Percentiles rank a stretch among this genome's conserved stretches.
Conservation (phyloP, 2,888 invertebrate species). For the Melieria omissa region DNA sequence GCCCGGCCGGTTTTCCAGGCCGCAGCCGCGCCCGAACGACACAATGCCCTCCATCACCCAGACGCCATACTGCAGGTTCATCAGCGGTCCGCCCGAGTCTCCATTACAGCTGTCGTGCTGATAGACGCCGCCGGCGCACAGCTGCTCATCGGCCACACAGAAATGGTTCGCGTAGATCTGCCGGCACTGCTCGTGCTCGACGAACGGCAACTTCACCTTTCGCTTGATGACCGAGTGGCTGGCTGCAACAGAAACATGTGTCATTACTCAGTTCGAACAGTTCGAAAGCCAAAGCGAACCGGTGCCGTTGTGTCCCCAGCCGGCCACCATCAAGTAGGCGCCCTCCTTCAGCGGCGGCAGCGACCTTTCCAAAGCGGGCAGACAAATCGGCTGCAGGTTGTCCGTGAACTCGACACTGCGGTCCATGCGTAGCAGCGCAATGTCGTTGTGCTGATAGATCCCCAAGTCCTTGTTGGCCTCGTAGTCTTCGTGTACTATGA, state of each 20-base stretch:
- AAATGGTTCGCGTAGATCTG: constrained; percentile 6
- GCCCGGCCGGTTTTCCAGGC: constrained; percentile 56
- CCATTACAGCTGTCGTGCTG: constrained; percentile 77
- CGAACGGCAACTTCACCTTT: constrained; percentile 44
- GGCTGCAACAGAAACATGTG: constrained; percentile 20
- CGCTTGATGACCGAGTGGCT: constrained; percentile 35
- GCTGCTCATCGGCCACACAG: constrained; percentile 61
- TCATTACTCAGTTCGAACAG: neutral
- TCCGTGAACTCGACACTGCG: constrained; percentile 68
- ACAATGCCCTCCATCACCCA: constrained; percentile 73
- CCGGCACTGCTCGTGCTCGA: constrained; percentile 38
- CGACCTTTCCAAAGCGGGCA: constrained; percentile 61
- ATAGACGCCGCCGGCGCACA: constrained; percentile 75
- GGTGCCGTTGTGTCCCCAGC: constrained; percentile 71
- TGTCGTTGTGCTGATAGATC: constrained; percentile 73
- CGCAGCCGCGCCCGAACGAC: constrained; percentile 74
- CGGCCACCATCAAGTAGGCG: constrained; percentile 67
- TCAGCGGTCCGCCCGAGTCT: constrained; percentile 79
- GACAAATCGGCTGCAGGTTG: constrained; percentile 71
- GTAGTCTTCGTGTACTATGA: constrained; percentile 74
- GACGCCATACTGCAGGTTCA: constrained; percentile 65
- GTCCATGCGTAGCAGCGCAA: constrained; percentile 74
- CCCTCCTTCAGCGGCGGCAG: constrained; percentile 30
- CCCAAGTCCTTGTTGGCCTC: constrained; percentile 62
- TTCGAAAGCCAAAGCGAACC: constrained; percentile 32